Evolutionary conservation across 2,888 invertebrate species (phyloP), one percentile per base, ranked within the genome.

Genomic region (Hypercompe scribonia): DNA sequence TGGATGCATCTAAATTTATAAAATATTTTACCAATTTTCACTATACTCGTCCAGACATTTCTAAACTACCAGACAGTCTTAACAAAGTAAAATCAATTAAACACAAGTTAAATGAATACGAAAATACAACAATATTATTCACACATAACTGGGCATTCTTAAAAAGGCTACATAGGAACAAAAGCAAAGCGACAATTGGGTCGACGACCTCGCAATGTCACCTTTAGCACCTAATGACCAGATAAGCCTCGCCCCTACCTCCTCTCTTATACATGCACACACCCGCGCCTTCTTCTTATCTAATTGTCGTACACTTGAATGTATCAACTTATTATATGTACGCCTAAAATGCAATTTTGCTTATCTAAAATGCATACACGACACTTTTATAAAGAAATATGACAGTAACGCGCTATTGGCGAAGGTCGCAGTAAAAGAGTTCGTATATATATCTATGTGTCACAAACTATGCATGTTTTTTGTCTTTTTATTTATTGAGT

Each of bases 181-280:
- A 84, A 87, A 88, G 81, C 88, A 90, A 90, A 88, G 88, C 87
- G 87, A 82, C 75, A 78, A 74, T 73, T 78, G 78, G 92, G 90
- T 93, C 93, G 88, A 87, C 84, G 92, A 87, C 92, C 93, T 89
- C 84, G 79, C 93, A 94, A 94, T 91, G 94, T 94, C 94, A 94
- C 94, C 94, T 94, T 92, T 91, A 88, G 86, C 86, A 82, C 74
- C 83, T 83, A 90, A 89, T 88, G 90, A 83, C 88, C 84, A 90
- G 90, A 91, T 88, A 89, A 85, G 81, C 81, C 81, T 80, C 82
- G 82, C 80, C 81, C 82, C 77, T 82, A 72, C 39, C 81, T 63
- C 68, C 74, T 81, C 73, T 70, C 68, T 31, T 61, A 63, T 64
- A 64, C 74, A 65, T 64, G 65, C 73, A 63, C 68, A 69, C 74